Base-by-base conservation (phyloP, 92 coral and sea anemone genomes). In the Pocillopora meandrina region DNA sequence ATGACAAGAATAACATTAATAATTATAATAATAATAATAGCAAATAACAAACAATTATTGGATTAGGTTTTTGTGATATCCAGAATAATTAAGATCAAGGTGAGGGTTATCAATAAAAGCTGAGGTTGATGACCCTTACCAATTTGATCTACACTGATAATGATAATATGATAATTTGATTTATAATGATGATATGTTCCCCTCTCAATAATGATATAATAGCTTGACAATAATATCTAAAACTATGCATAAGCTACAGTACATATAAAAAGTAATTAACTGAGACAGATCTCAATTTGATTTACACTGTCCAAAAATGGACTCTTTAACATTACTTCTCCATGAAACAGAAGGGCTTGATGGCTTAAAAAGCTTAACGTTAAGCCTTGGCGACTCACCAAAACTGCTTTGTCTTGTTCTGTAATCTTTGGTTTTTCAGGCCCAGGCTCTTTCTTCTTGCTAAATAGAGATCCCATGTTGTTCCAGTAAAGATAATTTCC, bases 391-490 rank as follows among this genome's bases (percentile, higher is more conserved):
- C 11, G 56, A 72, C 90, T 75, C 82, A 96, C 98, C 98, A 96
- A 75, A 57, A 96, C 84, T 31, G 98, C 98, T 84, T 96, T 94
- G 75, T 96, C 98, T 83, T 96, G 98, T 78, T 96, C 98, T 9
- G 98, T 96, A 55, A 96, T 96, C 80, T 93, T 86, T 20, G 98
- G 98, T 49, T 82, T 90, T 79, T 85, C 93, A 11, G 95, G 97
- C 71, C 93, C 93, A 11, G 95, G 97, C 71, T 95, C 98, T 65
- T 90, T 94, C 85, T 90, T 96, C 57, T 89, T 87, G 83, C 98
- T 96, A 78, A 96, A 96, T 61, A 92, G 88, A 18, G 84, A 79
- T 33, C 98, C 98, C 98, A 96, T 96, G 20, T 55, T 82, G 62
- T 23, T 58, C 56, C 57, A 74, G 19, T 61, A 47, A 59, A 21